A percentile compares a stretch with the other conserved stretches of the same genome.
Conservation (phyloP, 2,797 vertebrate genomes). For the Arrhamphus sclerolepis region DNA sequence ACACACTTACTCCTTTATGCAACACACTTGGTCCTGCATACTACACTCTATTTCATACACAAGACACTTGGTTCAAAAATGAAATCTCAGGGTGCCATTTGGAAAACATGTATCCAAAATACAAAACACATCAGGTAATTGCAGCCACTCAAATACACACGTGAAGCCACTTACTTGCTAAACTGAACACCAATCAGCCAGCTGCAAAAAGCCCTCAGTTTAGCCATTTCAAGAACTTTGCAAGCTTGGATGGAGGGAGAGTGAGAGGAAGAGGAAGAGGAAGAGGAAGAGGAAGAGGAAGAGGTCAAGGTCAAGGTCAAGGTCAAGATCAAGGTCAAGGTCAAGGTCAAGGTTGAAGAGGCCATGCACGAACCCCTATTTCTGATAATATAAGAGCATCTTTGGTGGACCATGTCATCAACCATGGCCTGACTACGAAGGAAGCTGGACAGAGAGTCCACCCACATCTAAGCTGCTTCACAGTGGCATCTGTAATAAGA, state of each 20-base stretch:
- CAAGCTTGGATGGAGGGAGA: too few species aligned
- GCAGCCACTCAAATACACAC: conserved; percentile 5
- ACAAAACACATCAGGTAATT: conserved; percentile 4
- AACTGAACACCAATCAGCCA: neutral
- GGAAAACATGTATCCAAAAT: neutral
- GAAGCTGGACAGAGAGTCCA: too few species aligned
- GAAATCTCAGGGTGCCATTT: neutral
- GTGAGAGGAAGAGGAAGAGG: too few species aligned
- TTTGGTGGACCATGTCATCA: neutral
- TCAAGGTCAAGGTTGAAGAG: too few species aligned
- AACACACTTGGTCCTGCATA: neutral
- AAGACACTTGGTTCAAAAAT: neutral
- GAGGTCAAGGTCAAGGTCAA: too few species aligned
- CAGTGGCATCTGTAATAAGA: neutral
- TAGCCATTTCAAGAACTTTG: neutral
- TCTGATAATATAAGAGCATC: neutral
- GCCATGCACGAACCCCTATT: neutral
- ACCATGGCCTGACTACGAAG: neutral
- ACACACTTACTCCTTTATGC: neutral
- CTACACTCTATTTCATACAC: neutral
- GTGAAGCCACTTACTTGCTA: neutral
- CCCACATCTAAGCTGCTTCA: neutral
- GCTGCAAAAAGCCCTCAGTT: neutral
- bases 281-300: too few species aligned
- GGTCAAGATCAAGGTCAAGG: too few species aligned